Conservation (phyloP, 2,113 vertebrate species). For the Tenebrosternarchus preto region DNA sequence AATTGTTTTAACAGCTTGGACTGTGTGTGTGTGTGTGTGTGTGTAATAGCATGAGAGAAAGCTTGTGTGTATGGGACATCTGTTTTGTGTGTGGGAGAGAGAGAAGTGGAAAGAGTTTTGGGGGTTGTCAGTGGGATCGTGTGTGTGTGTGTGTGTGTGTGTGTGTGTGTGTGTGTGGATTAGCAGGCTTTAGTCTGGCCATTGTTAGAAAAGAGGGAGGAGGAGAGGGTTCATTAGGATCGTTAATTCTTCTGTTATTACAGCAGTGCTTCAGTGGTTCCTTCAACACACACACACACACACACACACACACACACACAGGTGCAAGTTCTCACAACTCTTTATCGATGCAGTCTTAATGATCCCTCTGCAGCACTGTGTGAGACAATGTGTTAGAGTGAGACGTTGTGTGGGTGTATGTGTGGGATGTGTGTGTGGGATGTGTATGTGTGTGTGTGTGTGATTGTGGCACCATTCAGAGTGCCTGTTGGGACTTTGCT, state of each 20-base stretch:
- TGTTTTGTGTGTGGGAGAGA: conserved; percentile 25
- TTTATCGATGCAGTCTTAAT: conserved; percentile 54
- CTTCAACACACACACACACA: conserved; percentile 34
- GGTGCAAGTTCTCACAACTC: conserved; percentile 55
- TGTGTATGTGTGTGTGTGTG: conserved; percentile 32
- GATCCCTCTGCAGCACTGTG: conserved; percentile 37
- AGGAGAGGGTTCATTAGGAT: conserved; percentile 60
- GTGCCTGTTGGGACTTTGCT: conserved; percentile 23
- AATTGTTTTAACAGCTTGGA: neutral
- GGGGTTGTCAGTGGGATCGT: conserved; percentile 29
- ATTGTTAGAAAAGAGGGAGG: conserved; percentile 49
- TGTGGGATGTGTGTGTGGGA: no score
- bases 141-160: conserved; percentile 30
- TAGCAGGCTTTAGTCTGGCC: conserved; percentile 43
- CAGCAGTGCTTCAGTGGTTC: conserved; percentile 38
- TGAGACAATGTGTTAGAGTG: neutral
- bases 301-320: conserved; percentile 29
- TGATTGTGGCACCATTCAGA: conserved; percentile 20
- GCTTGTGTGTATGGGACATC: conserved; percentile 20
- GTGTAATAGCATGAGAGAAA: no score
- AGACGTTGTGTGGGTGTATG: neutral
- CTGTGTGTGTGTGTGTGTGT: neutral
- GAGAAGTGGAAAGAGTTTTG: conserved; percentile 2
- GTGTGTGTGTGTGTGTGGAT: conserved; percentile 31
- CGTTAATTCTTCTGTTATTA: conserved; percentile 62